Conservation (phyloP, 2,888 invertebrate species). For the Entomobrya proxima region DNA sequence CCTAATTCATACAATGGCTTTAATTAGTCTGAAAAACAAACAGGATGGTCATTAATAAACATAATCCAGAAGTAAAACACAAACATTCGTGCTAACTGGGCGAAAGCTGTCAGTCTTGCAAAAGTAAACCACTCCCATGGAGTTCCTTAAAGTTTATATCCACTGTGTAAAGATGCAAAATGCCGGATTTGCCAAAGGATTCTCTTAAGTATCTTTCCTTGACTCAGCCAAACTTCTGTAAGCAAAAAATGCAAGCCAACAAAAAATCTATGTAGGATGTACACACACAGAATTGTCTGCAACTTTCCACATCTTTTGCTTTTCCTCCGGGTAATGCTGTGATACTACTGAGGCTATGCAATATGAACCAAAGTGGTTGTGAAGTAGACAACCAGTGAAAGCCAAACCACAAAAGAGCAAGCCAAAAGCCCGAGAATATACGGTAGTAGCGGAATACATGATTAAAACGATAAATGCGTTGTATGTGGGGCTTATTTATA, state of each 20-base stretch:
- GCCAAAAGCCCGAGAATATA: slow-evolving; percentile 24
- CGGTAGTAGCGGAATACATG: neutral
- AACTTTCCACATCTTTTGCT: neutral
- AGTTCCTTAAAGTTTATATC: neutral
- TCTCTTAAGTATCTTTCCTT: neutral
- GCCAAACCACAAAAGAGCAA: slow-evolving; percentile 33
- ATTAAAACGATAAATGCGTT: neutral
- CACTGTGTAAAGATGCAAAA: neutral
- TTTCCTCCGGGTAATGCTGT: neutral
- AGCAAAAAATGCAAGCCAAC: slow-evolving; percentile 15
- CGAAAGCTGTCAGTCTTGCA: neutral
- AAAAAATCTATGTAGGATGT: neutral
- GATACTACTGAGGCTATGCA: neutral
- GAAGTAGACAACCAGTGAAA: neutral
- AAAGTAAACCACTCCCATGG: neutral
- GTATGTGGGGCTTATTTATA: neutral
- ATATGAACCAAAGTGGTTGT: no score
- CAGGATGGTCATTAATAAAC: neutral
- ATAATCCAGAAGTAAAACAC: no score
- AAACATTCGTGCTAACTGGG: neutral
- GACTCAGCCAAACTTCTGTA: neutral
- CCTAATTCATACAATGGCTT: neutral
- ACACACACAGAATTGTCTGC: neutral
- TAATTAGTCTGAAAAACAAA: neutral
- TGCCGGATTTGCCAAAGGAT: slow-evolving; percentile 18